phyloP scores from a whole-genome alignment of 1,140 invertebrate species.

The Drosophila ananassae region DNA sequence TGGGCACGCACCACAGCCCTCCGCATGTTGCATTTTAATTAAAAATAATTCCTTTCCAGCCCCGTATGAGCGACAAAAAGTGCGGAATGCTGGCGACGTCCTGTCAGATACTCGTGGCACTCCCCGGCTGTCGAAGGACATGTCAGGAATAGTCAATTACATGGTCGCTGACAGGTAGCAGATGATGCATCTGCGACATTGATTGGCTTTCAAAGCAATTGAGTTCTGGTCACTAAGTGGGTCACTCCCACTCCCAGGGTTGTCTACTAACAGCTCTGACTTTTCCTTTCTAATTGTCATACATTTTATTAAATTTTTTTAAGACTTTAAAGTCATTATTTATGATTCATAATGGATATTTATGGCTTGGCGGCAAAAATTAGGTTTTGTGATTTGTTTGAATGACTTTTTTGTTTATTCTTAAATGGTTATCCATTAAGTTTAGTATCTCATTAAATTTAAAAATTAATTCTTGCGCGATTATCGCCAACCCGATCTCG shows the following conservation, averaged over 20 bases:
- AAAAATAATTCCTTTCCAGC: slow-evolving; percentile 55
- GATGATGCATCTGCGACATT: slow-evolving; percentile 34
- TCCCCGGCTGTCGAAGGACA: slow-evolving; percentile 32
- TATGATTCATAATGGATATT: not conserved
- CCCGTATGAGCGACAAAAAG: slow-evolving; percentile 4
- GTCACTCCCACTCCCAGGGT: not conserved
- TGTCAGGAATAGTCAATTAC: slow-evolving; percentile 61
- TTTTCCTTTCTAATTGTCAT: no score
- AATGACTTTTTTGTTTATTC: slow-evolving; percentile 1
- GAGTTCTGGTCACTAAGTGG: slow-evolving; percentile 1
- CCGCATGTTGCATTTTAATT: slow-evolving; percentile 76
- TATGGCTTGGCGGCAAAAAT: not conserved
- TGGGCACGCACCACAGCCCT: slow-evolving; percentile 10
- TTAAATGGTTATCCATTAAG: not conserved
- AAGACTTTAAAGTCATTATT: not conserved
- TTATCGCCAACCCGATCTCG: slow-evolving; percentile 40
- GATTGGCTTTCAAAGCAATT: slow-evolving; percentile 28
- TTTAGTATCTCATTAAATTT: not conserved
- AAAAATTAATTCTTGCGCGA: slow-evolving; percentile 24
- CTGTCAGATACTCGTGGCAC: slow-evolving; percentile 26
- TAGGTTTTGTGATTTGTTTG: not conserved
- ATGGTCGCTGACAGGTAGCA: slow-evolving; percentile 29
- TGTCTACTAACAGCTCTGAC: not conserved
- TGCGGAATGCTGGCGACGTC: slow-evolving; percentile 11
- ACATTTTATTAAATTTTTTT: not conserved